Percentiles rank a stretch among this genome's conserved stretches.
Conservation (phyloP, 1,140 invertebrate genomes). For the Orchestia grillus region DNA sequence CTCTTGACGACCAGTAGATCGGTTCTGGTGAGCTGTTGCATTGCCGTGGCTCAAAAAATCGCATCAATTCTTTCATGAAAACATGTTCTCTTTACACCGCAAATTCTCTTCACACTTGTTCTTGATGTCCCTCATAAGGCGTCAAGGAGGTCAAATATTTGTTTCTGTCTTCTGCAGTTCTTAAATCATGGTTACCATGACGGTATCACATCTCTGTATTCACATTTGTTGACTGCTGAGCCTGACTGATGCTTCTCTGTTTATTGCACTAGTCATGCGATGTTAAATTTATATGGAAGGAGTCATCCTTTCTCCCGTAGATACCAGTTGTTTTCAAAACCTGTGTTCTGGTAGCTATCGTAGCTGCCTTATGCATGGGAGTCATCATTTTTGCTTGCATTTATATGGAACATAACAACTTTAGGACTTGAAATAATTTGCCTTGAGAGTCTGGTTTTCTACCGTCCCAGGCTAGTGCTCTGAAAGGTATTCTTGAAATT, state of each 20-base stretch:
- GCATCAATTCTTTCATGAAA: background rate
- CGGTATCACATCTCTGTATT: background rate
- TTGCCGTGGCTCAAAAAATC: background rate
- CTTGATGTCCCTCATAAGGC: background rate
- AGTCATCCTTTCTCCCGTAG: background rate
- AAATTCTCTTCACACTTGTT: background rate
- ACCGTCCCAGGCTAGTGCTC: background rate
- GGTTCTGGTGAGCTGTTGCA: background rate
- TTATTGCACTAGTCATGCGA: background rate
- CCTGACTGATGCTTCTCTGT: background rate
- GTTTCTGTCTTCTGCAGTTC: background rate
- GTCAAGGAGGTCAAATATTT: background rate
- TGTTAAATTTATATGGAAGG: background rate
- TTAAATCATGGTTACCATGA: background rate
- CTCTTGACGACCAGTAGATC: background rate
- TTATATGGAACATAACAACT: background rate
- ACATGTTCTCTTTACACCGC: background rate
- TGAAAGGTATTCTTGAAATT: background rate
- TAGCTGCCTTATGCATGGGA: background rate
- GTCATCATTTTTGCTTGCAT: background rate
- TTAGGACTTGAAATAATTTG: background rate
- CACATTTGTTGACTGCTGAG: background rate
- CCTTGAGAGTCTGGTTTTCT: background rate
- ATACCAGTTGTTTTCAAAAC: background rate
- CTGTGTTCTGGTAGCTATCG: background rate